Evolutionary conservation across 2,888 invertebrate species (phyloP).

Genomic region (Dichetophora obliterata): DNA sequence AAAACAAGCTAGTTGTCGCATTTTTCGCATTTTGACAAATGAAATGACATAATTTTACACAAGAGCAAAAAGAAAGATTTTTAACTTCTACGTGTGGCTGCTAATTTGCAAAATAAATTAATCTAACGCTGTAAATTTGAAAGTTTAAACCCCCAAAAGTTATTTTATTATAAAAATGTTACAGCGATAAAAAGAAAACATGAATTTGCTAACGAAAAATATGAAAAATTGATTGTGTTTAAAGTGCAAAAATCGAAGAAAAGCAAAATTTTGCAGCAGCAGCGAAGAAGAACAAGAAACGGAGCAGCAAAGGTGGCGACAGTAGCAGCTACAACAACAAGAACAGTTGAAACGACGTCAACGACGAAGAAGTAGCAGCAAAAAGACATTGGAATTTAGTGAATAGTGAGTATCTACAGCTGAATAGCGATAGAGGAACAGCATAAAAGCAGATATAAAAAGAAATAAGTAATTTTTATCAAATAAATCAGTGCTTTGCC

Average conservation of each 20-base stretch:
- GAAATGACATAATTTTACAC: constrained; percentile 47
- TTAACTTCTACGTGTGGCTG: constrained; percentile 38
- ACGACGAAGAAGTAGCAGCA: constrained; percentile 45
- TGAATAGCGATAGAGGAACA: constrained; percentile 58
- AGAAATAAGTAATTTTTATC: constrained; percentile 53
- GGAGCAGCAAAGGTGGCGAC: constrained; percentile 7
- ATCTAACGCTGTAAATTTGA: constrained; percentile 25
- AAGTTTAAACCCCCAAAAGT: constrained; percentile 27
- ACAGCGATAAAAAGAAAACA: background rate
- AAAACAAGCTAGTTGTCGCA: constrained; percentile 3
- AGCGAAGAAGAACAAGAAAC: constrained; percentile 39
- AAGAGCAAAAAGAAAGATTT: constrained; percentile 25
- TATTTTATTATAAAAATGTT: constrained; percentile 25
- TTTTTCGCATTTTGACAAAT: constrained; percentile 37
- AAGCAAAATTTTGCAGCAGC: constrained; percentile 26
- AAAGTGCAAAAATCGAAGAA: constrained; percentile 20
- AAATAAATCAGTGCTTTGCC: constrained; percentile 51
- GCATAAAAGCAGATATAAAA: constrained; percentile 50
- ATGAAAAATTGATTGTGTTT: constrained; percentile 14
- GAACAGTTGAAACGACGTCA: constrained; percentile 46
- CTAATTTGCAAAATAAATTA: constrained; percentile 23
- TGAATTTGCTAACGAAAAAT: constrained; percentile 19
- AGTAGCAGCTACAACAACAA: constrained; percentile 41
- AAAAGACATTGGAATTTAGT: constrained; percentile 62
- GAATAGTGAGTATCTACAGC: constrained; percentile 50